A percentile compares a stretch with the other conserved stretches of the same genome.
These are phyloP conservation scores for Neogale vison DNA, from an alignment of 2,113 vertebrate genomes.

Conservation along the genomic window DNA sequence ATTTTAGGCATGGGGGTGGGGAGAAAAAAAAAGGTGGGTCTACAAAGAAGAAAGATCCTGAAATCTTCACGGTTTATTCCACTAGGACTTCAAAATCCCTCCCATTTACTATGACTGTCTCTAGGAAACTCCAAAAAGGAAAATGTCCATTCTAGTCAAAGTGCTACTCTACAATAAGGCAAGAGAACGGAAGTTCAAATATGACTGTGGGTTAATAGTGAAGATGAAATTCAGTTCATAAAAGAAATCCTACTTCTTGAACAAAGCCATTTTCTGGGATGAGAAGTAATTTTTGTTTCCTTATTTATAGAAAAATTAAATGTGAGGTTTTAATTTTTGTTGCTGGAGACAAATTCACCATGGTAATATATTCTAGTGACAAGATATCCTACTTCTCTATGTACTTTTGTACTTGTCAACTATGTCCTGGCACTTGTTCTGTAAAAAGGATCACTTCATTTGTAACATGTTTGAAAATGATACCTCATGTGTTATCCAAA, in stretches of 20 bases:
- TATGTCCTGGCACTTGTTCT: background rate
- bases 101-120: background rate
- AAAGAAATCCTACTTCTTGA: background rate
- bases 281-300: background rate
- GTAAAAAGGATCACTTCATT: background rate
- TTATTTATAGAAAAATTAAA: background rate
- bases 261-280: background rate
- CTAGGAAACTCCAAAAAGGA: background rate
- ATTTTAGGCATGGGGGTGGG: background rate
- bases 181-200: background rate
- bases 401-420: background rate
- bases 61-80: background rate
- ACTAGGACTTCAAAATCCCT: background rate
- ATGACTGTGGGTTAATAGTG: background rate
- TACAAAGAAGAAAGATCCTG: background rate
- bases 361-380: background rate
- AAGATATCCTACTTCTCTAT: background rate
- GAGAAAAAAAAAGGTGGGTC: background rate
- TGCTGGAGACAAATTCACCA: background rate
- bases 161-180: background rate
- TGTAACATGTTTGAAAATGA: background rate
- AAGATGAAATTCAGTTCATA: background rate
- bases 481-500: background rate
- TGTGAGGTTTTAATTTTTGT: background rate
- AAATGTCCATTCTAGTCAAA: background rate